These are phyloP conservation scores for Arrhamphus sclerolepis DNA, from an alignment of 2,797 vertebrate species.

Conservation along the genomic window DNA sequence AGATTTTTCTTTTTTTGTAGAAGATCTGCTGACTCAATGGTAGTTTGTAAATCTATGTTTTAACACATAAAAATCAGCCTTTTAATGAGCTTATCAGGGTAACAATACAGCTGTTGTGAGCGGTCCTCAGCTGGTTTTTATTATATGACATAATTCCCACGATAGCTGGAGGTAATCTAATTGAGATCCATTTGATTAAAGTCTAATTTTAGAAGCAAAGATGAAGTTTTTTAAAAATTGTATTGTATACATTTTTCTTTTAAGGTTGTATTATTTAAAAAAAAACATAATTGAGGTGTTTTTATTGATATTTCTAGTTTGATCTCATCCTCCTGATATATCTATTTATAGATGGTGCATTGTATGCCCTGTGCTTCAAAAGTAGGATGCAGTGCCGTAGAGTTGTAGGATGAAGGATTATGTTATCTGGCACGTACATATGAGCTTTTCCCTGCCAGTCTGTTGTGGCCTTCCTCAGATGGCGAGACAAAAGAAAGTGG, in stretches of 20 bases:
- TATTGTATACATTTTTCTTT: constrained; percentile 15
- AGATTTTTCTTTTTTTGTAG: constrained; percentile 33
- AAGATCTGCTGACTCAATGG: constrained; percentile 14
- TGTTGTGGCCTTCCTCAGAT: constrained; percentile 14
- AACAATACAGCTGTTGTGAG: constrained; percentile 3
- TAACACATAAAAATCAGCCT: constrained; percentile 14
- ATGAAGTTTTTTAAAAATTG: neutral
- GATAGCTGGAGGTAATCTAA: constrained; percentile 1
- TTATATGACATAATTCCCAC: constrained; percentile 1
- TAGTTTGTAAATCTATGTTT: constrained; percentile 24
- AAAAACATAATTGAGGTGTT: neutral
- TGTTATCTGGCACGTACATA: constrained; percentile 16
- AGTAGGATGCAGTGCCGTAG: constrained; percentile 31
- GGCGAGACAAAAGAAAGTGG: constrained; percentile 23
- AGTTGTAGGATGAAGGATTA: neutral
- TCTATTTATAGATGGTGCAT: constrained; percentile 59
- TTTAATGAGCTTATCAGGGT: constrained; percentile 33
- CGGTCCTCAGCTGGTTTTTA: constrained; percentile 4
- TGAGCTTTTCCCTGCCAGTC: constrained; percentile 20
- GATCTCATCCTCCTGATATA: constrained; percentile 18
- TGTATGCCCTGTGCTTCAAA: constrained; percentile 29
- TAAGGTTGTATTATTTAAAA: constrained; percentile 5
- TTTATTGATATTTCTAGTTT: constrained; percentile 27
- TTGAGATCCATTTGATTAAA: neutral
- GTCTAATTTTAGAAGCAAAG: constrained; percentile 14